These are phyloP conservation scores for Magallana ariakensis DNA, from an alignment of 1,140 invertebrate genomes.

Conservation along the genomic window DNA sequence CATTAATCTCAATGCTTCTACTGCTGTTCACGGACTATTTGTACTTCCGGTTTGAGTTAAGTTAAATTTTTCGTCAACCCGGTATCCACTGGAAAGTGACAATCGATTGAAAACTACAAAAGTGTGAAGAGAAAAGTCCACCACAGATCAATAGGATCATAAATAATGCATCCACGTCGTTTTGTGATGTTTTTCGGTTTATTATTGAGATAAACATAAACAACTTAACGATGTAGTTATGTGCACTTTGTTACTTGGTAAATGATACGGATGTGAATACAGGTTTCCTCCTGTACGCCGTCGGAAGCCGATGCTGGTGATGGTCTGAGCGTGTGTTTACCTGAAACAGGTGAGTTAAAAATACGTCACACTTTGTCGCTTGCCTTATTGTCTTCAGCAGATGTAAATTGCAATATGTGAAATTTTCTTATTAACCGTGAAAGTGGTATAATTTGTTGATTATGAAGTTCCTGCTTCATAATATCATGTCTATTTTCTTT, in stretches of 20 bases:
- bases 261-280: not conserved
- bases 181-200: slow-evolving; percentile 2
- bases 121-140: slow-evolving; percentile 1
- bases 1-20: slow-evolving; percentile 16
- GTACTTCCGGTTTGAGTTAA: slow-evolving; percentile 12
- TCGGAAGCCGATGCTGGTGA: not conserved
- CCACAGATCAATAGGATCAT: slow-evolving; percentile 1
- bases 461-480: too few species aligned
- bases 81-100: not conserved
- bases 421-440: too few species aligned
- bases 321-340: slow-evolving; percentile 8
- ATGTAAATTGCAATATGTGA: not conserved
- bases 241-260: slow-evolving; percentile 10
- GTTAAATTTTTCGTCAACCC: not conserved
- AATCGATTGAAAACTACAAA: slow-evolving; percentile 26
- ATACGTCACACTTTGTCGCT: not conserved
- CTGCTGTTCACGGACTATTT: slow-evolving; percentile 11
- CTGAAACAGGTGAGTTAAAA: not conserved
- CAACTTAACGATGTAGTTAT: slow-evolving; percentile 15
- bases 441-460: too few species aligned
- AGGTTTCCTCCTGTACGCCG: not conserved
- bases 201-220: slow-evolving; percentile 12
- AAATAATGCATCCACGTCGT: slow-evolving; percentile 13
- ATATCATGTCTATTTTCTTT: too few species aligned
- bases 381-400: not conserved